Conservation (phyloP, 2,113 vertebrate genomes). For the Notarius quadriscutis region DNA sequence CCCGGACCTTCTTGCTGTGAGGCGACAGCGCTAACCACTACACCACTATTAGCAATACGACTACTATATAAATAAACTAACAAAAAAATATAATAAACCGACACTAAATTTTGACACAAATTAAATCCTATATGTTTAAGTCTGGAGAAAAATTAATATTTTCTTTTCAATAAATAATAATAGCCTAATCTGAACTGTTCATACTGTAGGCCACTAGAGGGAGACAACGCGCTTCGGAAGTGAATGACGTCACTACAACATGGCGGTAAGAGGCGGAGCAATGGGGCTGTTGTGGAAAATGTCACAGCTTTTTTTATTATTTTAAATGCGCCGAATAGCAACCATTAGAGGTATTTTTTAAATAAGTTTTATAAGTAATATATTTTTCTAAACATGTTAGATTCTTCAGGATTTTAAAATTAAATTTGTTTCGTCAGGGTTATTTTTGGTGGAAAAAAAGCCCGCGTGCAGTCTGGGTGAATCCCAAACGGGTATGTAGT, state of each 20-base stretch:
- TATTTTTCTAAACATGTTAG: background rate
- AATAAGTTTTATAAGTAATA: background rate
- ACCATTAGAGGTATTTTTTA: background rate
- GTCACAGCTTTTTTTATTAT: too few species aligned
- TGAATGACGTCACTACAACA: background rate
- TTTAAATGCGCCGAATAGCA: too few species aligned
- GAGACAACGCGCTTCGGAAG: background rate
- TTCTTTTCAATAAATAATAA: background rate
- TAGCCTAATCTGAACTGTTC: background rate
- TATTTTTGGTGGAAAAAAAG: background rate
- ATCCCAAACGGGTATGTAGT: background rate
- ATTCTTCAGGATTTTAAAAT: background rate
- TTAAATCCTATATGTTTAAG: background rate
- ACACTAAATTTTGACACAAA: too few species aligned
- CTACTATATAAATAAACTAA: too few species aligned
- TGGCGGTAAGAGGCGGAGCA: background rate
- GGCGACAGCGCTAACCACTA: too few species aligned
- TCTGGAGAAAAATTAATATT: background rate
- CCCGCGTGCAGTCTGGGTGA: background rate
- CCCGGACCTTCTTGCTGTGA: too few species aligned
- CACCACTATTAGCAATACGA: too few species aligned
- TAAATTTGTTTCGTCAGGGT: too few species aligned
- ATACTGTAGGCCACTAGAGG: background rate
- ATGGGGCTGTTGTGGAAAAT: background rate
- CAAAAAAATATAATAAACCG: too few species aligned